Base-by-base conservation (phyloP, 2,888 invertebrate species). In the Clepsis dumicolana region DNA sequence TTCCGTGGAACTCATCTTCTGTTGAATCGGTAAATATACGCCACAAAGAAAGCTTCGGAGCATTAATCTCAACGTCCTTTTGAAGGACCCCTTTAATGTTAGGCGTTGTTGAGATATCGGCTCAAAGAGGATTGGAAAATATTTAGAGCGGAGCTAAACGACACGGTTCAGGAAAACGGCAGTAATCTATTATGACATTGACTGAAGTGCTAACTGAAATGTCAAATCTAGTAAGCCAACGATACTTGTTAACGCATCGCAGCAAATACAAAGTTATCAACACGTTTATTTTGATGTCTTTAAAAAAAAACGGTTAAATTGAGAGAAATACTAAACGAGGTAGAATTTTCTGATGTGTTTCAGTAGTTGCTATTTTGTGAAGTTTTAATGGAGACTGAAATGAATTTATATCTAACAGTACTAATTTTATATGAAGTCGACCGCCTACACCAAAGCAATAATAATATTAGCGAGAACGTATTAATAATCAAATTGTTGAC, bases 61-160 rank as follows among this genome's bases (percentile, higher is more conserved):
- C 64, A 57, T 38, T 65, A 48, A 65, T 65, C 50, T 65, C 50
- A 38, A 35, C 18, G 48, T 35, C 50, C 50, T 59, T 65, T 57
- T 14, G 25, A 38, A 35, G 35, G 16, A 41, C 44, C 44, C 53
- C 48, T 48, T 21, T 56, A 12, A 56, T 32, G 48, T 59, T 50
- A 38, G 54, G 48, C 25, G 57, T n/a, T 8, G 2, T 16, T 8
- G 16, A 21, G 48, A 48, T 21, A 21, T 18, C 2, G 21, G 21
- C 4, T 12, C 48, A 12, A 48, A 4, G 18, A 48, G 21, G 18
- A 48, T 48, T 21, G 16, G 21, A 21, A 48, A 18, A 48, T 48
- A 21, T 48, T 16, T 18, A 5, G 44, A 44, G 21, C 2, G 2
- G 18, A 48, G 0, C 1, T 21, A 10, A 44, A n/a, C 41, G 2